These are phyloP conservation scores for Rhinoptilus africanus DNA, from an alignment of 2,113 vertebrate genomes.

Conservation along the genomic window DNA sequence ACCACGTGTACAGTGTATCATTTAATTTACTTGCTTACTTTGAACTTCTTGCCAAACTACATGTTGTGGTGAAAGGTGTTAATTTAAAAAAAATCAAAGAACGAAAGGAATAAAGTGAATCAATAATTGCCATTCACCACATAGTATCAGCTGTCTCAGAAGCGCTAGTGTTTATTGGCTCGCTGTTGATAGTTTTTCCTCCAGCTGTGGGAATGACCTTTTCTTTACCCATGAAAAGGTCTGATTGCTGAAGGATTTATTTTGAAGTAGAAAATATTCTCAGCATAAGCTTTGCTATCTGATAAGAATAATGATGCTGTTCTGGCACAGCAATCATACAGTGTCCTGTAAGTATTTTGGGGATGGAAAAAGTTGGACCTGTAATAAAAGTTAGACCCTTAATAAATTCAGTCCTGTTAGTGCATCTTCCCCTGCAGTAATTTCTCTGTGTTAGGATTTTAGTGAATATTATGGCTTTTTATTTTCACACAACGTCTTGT, in stretches of 20 bases:
- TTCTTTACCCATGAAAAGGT: neutral
- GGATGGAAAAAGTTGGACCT: neutral
- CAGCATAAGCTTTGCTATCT: neutral
- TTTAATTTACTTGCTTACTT: neutral
- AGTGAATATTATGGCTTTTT: neutral
- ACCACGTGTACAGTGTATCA: neutral
- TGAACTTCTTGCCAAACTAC: conserved; percentile 29
- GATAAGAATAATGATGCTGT: conserved; percentile 9
- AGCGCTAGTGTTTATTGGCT: neutral
- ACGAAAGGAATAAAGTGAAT: neutral
- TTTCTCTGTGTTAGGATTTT: neutral
- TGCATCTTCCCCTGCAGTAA: neutral
- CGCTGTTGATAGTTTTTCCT: conserved; percentile 18
- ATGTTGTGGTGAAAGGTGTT: neutral
- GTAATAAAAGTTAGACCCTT: neutral
- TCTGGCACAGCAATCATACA: neutral
- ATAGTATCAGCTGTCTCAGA: neutral
- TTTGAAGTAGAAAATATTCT: conserved; percentile 14
- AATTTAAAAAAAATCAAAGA: neutral
- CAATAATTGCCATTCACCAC: neutral
- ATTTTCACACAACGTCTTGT: neutral
- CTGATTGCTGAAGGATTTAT: conserved; percentile 13
- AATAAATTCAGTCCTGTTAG: neutral
- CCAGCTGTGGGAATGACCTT: conserved; percentile 14
- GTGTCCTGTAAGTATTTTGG: neutral